Evolutionary conservation across 2,888 invertebrate genomes (phyloP).

Genomic region (Entomobrya proxima): DNA sequence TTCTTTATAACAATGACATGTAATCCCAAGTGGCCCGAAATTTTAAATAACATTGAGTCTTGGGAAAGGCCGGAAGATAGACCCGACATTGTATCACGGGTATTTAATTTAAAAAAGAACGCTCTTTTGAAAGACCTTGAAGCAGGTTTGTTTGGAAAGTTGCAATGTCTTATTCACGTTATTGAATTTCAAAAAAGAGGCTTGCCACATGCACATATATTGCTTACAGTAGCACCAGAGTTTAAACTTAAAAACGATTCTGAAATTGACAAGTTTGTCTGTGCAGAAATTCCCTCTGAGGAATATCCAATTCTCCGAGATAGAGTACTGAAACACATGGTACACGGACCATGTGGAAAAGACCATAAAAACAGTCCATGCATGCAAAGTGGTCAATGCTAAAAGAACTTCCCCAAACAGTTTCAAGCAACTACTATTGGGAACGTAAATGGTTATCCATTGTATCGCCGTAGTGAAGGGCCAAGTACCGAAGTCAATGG

Average conservation of each 20-base stretch:
- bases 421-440: constrained; percentile 44
- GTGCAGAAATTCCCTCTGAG: constrained; percentile 76
- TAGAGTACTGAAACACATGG: constrained; percentile 76
- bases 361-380: constrained; percentile 76
- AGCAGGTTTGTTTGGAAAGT: constrained; percentile 73
- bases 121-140: constrained; percentile 70
- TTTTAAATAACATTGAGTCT: no score
- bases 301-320: constrained; percentile 75
- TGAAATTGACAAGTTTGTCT: no score
- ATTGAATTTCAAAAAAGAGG: constrained; percentile 75
- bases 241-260: no score
- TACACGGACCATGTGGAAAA: constrained; percentile 77
- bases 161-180: constrained; percentile 63
- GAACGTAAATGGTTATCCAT: background rate
- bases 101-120: constrained; percentile 74
- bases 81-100: no score
- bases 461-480: background rate
- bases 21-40: no score
- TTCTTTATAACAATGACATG: no score
- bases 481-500: background rate
- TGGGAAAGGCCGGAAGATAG: no score
- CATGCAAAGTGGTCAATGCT: constrained; percentile 77
- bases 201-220: constrained; percentile 70
- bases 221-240: no score
- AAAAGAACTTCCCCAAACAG: constrained; percentile 77